Evolutionary conservation across 1,140 invertebrate genomes (phyloP), one percentile per base, ranked within the genome.

Genomic region (Ylistrum balloti): DNA sequence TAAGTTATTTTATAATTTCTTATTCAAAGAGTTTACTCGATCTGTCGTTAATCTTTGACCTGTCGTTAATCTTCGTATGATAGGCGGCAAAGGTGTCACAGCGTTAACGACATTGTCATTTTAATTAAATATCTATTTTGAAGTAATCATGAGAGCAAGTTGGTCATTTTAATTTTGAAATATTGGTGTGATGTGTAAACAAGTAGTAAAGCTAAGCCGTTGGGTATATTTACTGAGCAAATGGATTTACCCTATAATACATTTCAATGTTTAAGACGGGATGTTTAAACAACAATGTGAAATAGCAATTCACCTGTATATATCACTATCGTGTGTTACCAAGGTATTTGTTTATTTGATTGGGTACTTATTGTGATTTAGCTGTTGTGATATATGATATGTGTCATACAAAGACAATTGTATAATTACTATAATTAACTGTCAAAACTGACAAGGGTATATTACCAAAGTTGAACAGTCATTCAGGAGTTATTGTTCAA

Each of bases 301-400:
- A n/a, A 74, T 74, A 74, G 22, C 20, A 28, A 74, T 74, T n/a
- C 56, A 74, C n/a, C 56, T 28, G 56, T 74, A n/a, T 74, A n/a
- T n/a, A 74, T 74, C 17, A 0, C n/a, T 74, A 74, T 28, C 56
- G 17, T 74, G n/a, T 74, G n/a, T 74, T 74, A 74, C 56, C 56
- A 74, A 74, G 56, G 56, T 28, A 74, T 74, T 74, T 74, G 56
- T 74, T 74, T n/a, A 74, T 74, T 74, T 74, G 56, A 74, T 74
- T 74, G 56, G n/a, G 22, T 74, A 28, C 56, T 74, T 74, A 28
- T 74, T 74, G 15, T n/a, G 22, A 74, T 28, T n/a, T 74, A 74
- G 22, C n/a, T 74, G 56, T 74, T 74, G n/a, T 74, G 56, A 74
- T 74, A 74, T 28, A 74, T n/a, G n/a, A 74, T 74, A 74, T 9